These are phyloP conservation scores for Heliconius charithonia DNA, from an alignment of 2,888 invertebrate genomes.

Conservation along the genomic window DNA sequence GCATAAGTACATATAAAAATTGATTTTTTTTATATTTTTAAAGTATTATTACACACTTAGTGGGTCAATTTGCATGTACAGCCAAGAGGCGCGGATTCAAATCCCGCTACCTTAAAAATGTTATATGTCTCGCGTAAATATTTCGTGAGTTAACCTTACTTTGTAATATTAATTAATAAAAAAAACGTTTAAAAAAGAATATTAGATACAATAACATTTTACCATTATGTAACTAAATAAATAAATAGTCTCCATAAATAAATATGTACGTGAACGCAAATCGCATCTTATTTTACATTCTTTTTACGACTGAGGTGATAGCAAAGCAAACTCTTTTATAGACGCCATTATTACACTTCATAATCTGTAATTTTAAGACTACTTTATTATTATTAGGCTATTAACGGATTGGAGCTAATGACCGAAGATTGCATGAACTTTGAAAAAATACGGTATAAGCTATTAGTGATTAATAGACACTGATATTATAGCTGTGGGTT, in stretches of 20 bases:
- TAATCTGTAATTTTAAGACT: constrained; percentile 22
- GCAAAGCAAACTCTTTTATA: constrained; percentile 18
- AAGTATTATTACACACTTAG: no score
- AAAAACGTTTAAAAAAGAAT: no score
- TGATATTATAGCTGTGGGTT: not conserved
- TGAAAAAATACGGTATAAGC: not conserved
- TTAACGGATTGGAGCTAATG: constrained; percentile 12
- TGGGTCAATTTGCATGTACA: no score
- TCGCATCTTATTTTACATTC: not conserved
- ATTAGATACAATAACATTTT: no score
- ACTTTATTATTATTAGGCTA: constrained; percentile 17
- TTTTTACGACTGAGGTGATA: constrained; percentile 17
- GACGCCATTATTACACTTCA: constrained; percentile 16
- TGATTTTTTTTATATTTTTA: no score
- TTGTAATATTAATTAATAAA: no score
- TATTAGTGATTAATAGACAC: not conserved
- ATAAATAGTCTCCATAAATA: not conserved
- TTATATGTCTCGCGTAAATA: no score
- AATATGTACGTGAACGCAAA: not conserved
- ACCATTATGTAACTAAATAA: not conserved
- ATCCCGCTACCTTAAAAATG: no score
- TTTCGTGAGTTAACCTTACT: no score
- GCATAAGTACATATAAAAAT: no score
- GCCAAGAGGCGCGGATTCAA: no score
- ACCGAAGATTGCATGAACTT: constrained; percentile 9